phyloP scores from a whole-genome alignment of 2,888 invertebrate species.

The Trachelus stipa region DNA sequence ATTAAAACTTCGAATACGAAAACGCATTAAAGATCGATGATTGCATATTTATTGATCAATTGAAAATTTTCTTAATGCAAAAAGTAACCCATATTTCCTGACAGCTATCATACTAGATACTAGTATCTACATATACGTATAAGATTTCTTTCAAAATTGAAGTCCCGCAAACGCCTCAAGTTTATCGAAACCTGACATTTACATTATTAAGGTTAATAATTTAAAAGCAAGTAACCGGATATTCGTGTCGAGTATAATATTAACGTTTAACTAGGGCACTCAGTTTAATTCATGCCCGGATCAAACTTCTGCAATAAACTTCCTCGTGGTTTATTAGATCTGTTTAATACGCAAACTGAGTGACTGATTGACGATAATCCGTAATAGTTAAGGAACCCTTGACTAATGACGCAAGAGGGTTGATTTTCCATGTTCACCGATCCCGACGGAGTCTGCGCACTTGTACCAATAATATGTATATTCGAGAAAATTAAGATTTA shows the following conservation, averaged over 20 bases:
- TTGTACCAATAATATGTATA: background rate
- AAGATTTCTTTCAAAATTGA: background rate
- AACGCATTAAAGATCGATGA: too few relatives aligned
- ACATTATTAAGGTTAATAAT: background rate
- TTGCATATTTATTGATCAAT: too few relatives aligned
- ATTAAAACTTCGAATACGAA: too few relatives aligned
- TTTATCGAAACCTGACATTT: background rate
- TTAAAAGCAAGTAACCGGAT: background rate
- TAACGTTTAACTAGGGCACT: background rate
- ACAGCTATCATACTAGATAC: too few relatives aligned
- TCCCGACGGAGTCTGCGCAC: background rate
- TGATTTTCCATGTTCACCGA: background rate
- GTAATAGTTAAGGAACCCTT: background rate
- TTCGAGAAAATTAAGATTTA: background rate
- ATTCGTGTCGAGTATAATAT: background rate
- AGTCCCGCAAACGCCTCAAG: background rate
- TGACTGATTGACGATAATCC: background rate
- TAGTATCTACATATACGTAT: background rate
- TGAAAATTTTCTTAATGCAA: background rate
- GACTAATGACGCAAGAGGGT: background rate
- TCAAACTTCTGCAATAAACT: background rate
- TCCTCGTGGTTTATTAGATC: background rate
- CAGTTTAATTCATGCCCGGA: background rate
- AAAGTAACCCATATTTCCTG: background rate
- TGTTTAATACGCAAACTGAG: background rate